Evolutionary conservation across 2,888 invertebrate genomes (phyloP), one percentile per base, ranked within the genome.

Genomic region (Eupithecia centaureata): DNA sequence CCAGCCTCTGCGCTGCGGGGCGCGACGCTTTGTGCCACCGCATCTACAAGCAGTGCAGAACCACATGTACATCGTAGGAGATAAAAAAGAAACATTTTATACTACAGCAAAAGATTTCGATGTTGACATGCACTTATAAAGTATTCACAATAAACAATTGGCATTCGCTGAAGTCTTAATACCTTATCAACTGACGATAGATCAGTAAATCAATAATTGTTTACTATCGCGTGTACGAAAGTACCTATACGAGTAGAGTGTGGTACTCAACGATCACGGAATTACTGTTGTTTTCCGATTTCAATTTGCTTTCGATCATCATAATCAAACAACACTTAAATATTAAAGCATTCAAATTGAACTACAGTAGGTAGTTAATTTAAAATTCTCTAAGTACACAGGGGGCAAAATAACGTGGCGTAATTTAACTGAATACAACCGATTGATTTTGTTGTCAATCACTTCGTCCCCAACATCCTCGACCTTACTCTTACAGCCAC

Each of bases 191-290:
- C 56, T 33, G 42, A 54, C 63, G 42, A 54, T 54, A 18, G 62
- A 67, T 58, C 47, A 35, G 61, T 52, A 47, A 18, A 60, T 65
- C 22, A 59, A 38, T 54, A 63, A 52, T 67, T 66, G 42, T 58
- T 59, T 63, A 47, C 32, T 32, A 32, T 63, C 59, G 67, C 67
- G 62, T 67, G 67, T 25, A 62, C 28, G 42, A 32, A 58, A 59
- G 38, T 63, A 47, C 18, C 38, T 38, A 47, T 58, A 38, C 18
- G 22, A 56, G 12, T 56, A 7, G 10, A 56, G 10, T 32, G n/a
- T n/a, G 13, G 18, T 47, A 18, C 27, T 58, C 28, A 58, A 51
- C 51, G 51, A 62, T 35, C 58, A 67, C 62, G 38, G 59, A 67
- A 62, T 51, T 15, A 59, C 62, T 38, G 35, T 59, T 8, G 58